Evolutionary conservation across 2,113 vertebrate species (phyloP).

Genomic region (Morone chrysops): DNA sequence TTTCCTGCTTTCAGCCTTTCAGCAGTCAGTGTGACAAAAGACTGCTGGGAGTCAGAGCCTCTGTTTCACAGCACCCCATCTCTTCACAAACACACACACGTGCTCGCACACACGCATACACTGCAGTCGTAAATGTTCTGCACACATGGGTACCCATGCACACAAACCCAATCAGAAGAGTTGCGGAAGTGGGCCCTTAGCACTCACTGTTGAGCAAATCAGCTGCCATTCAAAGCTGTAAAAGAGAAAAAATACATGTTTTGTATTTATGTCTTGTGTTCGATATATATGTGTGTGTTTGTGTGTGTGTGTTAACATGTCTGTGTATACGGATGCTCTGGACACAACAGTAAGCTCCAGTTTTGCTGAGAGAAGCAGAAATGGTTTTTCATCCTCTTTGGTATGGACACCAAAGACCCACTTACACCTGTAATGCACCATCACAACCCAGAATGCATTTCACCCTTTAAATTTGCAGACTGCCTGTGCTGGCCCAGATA

Average conservation of each 20-base stretch:
- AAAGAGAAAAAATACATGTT: conserved; percentile 9
- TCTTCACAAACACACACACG: conserved; percentile 9
- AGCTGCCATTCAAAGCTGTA: conserved; percentile 48
- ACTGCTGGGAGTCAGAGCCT: conserved; percentile 72
- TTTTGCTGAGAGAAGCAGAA: conserved; percentile 68
- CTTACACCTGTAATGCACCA: conserved; percentile 64
- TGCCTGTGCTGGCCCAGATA: conserved; percentile 35
- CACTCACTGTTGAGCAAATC: conserved; percentile 38
- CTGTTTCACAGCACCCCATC: conserved; percentile 56
- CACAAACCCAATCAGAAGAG: conserved; percentile 59
- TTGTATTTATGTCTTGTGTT: conserved; percentile 21
- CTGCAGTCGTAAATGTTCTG: conserved; percentile 53
- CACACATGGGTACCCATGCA: conserved; percentile 52
- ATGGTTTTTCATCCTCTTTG: conserved; percentile 57
- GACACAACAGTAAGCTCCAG: conserved; percentile 53
- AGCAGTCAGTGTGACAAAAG: conserved; percentile 76
- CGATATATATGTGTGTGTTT: conserved; percentile 10
- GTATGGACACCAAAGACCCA: conserved; percentile 54
- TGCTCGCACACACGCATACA: background rate
- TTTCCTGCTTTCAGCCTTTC: conserved; percentile 71
- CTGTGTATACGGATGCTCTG: conserved; percentile 32
- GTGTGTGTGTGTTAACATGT: conserved; percentile 31
- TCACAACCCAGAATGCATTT: conserved; percentile 67
- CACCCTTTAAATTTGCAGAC: conserved; percentile 37
- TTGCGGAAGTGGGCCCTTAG: conserved; percentile 24